Evolutionary conservation across 2,888 invertebrate genomes (phyloP).

Genomic region (Hipparchia sbordonii): DNA sequence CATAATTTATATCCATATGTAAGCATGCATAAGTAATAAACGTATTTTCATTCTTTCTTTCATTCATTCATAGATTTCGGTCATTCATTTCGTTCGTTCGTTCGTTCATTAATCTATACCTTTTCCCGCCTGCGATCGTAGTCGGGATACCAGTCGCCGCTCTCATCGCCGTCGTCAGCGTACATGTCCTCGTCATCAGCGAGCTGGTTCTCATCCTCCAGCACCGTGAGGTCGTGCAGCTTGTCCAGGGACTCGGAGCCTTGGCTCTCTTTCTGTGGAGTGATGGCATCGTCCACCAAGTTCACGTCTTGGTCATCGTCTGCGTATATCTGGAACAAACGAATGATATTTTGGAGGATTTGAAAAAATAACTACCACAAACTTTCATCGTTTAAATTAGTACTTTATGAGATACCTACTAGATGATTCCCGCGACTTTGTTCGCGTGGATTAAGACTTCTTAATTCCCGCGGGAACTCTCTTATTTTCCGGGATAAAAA

Average conservation of each 20-base stretch:
- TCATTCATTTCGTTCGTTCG: too few species aligned
- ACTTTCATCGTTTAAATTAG: too few species aligned
- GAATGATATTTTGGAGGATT: conserved; percentile 19
- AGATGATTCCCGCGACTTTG: too few species aligned
- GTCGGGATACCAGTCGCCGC: conserved; percentile 71
- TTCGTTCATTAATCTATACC: conserved; percentile 44
- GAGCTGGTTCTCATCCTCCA: conserved; percentile 63
- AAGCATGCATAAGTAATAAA: too few species aligned
- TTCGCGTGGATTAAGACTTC: too few species aligned
- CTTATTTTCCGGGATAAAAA: too few species aligned
- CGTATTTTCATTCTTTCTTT: too few species aligned
- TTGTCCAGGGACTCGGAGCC: conserved; percentile 61
- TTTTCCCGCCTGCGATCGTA: conserved; percentile 64
- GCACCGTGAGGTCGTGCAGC: conserved; percentile 66
- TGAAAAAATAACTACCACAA: not conserved
- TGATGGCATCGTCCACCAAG: conserved; percentile 42
- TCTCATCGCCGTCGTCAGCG: conserved; percentile 61
- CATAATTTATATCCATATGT: too few species aligned
- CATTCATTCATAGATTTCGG: too few species aligned
- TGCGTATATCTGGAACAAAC: conserved; percentile 63
- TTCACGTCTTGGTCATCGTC: conserved; percentile 65
- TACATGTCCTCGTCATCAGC: conserved; percentile 66
- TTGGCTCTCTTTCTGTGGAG: conserved; percentile 46
- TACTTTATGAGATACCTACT: too few species aligned
- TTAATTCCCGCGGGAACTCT: too few species aligned